phyloP scores from a whole-genome alignment of 2,797 vertebrate genomes.

The Cyprinodon diabolis region DNA sequence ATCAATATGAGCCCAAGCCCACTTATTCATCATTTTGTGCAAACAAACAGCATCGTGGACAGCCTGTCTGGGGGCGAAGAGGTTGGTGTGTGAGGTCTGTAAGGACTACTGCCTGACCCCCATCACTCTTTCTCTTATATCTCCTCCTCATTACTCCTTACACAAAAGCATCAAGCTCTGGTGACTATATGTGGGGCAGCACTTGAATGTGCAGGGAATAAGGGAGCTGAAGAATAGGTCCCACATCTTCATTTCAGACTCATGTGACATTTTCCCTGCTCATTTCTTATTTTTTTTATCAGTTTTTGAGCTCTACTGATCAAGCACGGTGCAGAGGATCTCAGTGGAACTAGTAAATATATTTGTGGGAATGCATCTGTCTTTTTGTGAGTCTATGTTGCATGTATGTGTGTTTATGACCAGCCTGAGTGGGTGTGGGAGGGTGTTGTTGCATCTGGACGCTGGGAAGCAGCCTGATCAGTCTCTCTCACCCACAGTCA shows the following conservation, averaged over 20 bases:
- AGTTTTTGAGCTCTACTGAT: slow-evolving; percentile 31
- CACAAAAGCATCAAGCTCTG: slow-evolving; percentile 48
- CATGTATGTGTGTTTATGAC: slow-evolving; percentile 61
- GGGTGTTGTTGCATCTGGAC: slow-evolving; percentile 61
- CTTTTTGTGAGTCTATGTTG: slow-evolving; percentile 24
- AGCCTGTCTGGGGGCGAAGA: slow-evolving; percentile 50
- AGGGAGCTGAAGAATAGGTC: slow-evolving; percentile 47
- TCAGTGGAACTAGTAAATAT: slow-evolving; percentile 31
- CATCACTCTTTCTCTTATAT: slow-evolving; percentile 83
- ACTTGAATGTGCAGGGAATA: slow-evolving; percentile 31
- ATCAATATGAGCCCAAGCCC: slow-evolving; percentile 81
- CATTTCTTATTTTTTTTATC: background rate
- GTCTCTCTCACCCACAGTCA: slow-evolving; percentile 74
- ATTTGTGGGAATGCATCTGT: slow-evolving; percentile 29
- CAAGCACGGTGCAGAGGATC: slow-evolving; percentile 22
- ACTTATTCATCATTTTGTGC: slow-evolving; percentile 87
- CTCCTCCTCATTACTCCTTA: slow-evolving; percentile 79
- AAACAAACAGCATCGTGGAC: slow-evolving; percentile 79
- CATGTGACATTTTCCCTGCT: slow-evolving; percentile 35
- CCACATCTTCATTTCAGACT: slow-evolving; percentile 57
- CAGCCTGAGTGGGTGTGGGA: slow-evolving; percentile 40
- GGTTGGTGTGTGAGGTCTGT: slow-evolving; percentile 54
- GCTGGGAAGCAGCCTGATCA: slow-evolving; percentile 77
- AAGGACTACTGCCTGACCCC: slow-evolving; percentile 70
- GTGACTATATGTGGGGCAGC: slow-evolving; percentile 49